Percentiles rank a stretch among this genome's conserved stretches.
These are phyloP conservation scores for Microplitis manilae DNA, from an alignment of 2,888 invertebrate species.

Conservation along the genomic window DNA sequence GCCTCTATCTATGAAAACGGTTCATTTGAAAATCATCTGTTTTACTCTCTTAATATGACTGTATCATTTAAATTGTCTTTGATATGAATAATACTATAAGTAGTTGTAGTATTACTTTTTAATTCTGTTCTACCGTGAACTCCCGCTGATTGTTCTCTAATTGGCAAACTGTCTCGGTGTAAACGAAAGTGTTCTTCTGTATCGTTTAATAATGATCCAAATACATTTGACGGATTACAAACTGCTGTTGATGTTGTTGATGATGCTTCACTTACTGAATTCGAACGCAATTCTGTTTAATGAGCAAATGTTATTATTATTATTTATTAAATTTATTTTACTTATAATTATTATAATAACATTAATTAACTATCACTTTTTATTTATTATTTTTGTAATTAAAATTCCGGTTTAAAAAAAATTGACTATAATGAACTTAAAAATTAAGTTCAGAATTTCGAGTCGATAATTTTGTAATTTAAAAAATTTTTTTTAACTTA, in stretches of 20 bases:
- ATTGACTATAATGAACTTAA: too few species aligned
- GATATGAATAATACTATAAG: too few species aligned
- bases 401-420: too few species aligned
- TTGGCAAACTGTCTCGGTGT: constrained; percentile 73
- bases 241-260: constrained; percentile 72
- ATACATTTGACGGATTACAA: constrained; percentile 74
- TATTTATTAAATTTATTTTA: constrained; percentile 16
- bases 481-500: too few species aligned
- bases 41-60: too few species aligned
- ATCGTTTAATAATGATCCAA: constrained; percentile 75
- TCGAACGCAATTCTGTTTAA: constrained; percentile 78
- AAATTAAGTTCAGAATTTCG: too few species aligned
- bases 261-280: constrained; percentile 77
- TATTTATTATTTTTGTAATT: too few species aligned
- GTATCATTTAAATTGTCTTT: too few species aligned
- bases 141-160: constrained; percentile 52
- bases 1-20: too few species aligned
- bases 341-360: constrained; percentile 53
- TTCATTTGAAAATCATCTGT: too few species aligned
- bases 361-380: too few species aligned
- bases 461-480: too few species aligned
- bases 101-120: neutral
- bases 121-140: constrained; percentile 53
- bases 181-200: constrained; percentile 74
- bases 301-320: neutral